Conservation (phyloP, 2,113 vertebrate genomes). For the Cariama cristata region DNA sequence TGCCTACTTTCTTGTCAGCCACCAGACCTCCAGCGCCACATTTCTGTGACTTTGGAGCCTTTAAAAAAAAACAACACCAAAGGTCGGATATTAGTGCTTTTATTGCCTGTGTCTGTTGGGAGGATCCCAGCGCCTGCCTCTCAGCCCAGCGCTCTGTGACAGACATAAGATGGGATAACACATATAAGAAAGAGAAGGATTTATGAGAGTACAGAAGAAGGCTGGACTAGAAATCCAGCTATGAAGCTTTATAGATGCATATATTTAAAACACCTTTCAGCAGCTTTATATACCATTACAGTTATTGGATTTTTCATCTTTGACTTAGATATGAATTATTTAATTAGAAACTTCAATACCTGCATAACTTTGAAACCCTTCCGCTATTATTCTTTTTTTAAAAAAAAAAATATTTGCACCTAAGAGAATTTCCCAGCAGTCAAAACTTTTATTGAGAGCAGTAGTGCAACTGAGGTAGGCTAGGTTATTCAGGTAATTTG, state of each 20-base stretch:
- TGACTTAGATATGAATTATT: conserved; percentile 43
- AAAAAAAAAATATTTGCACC: not conserved
- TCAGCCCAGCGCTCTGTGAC: not conserved
- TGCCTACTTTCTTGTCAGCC: not conserved
- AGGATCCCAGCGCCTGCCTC: not conserved
- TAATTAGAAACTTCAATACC: conserved; percentile 44
- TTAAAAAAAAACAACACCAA: not conserved
- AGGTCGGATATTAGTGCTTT: not conserved
- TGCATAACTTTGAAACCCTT: conserved; percentile 6
- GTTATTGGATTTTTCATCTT: conserved; percentile 50
- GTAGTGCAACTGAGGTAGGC: not conserved
- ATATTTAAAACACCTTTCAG: conserved; percentile 46
- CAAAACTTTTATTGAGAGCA: not conserved
- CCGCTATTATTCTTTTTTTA: not conserved
- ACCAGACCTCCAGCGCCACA: not conserved
- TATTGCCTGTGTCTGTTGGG: conserved; percentile 8
- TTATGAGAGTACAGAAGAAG: not conserved
- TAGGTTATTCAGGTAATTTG: not conserved
- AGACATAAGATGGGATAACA: conserved; percentile 11
- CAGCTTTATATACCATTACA: conserved; percentile 28
- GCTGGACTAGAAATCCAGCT: not conserved
- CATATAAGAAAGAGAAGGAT: not conserved
- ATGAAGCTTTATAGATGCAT: conserved; percentile 24
- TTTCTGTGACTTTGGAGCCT: not conserved
- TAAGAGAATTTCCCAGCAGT: not conserved